Evolutionary conservation across 2,113 vertebrate genomes (phyloP), one percentile per base, ranked within the genome.

Genomic region (Tupaia chinensis): DNA sequence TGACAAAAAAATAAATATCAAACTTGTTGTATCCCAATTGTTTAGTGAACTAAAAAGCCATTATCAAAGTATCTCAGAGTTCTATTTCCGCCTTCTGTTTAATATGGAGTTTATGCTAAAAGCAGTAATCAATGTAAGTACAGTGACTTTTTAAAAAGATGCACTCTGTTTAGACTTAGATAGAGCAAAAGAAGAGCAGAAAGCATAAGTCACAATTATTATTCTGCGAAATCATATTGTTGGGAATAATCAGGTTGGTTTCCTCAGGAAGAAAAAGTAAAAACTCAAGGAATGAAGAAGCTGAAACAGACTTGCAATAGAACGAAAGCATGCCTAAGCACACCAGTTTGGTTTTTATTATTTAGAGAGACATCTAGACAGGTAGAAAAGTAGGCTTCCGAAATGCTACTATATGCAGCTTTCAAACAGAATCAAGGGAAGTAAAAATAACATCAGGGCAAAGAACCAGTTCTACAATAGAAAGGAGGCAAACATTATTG

Each of bases 351-450:
- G 76, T 84, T 93, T 93, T 96, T 63, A 93, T 93, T 96, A 95
- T 95, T 97, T 96, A 81, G 96, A 86, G 92, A 97, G 74, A 89
- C 53, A 91, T 69, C 69, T 65, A 96, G 94, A 92, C 73, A 89
- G 65, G 91, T 86, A 12, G 34, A 65, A 94, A 92, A 70, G 58
- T 5, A 73, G 79, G 23, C 69, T 93, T 77, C 70, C 96, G 61
- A 70, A 96, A 93, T 95, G 76, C 63, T 72, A 65, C 94, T 89
- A 3, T 79, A 44, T 91, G 60, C 79, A 91, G 32, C 34, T 95
- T 91, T 94, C 94, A 78, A 89, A 96, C 7, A 8, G 29, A 89
- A 93, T 22, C 7, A 15, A 83, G 23, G 27, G 9, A 81, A 94
- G 79, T 87, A 77, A 96, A 97, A 97, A 91, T 91, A 90, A 94